These are phyloP conservation scores for Saccostrea cuccullata DNA, from an alignment of 1,140 invertebrate species.

Conservation along the genomic window DNA sequence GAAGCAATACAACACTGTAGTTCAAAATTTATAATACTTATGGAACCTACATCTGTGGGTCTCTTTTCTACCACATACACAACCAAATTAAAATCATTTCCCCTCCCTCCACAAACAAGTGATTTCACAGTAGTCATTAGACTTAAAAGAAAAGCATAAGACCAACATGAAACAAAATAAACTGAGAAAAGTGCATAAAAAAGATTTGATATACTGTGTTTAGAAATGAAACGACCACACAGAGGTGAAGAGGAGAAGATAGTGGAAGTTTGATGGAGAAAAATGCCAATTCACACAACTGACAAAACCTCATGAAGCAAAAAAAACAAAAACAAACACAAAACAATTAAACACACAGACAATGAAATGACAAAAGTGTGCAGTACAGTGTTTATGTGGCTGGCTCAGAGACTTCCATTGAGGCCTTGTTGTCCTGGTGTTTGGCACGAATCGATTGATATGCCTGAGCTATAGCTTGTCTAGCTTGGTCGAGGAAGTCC, in stretches of 20 bases:
- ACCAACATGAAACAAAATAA: background rate
- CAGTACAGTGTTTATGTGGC: background rate
- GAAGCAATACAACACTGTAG: too few species aligned
- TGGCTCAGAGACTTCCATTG: background rate
- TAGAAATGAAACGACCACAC: background rate
- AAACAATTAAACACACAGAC: background rate
- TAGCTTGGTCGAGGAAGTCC: background rate
- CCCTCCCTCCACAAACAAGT: too few species aligned
- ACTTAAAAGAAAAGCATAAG: background rate
- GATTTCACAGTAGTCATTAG: too few species aligned
- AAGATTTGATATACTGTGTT: background rate
- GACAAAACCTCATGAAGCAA: background rate
- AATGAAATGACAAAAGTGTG: background rate
- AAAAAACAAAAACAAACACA: background rate
- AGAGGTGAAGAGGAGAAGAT: background rate
- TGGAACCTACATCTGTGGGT: too few species aligned
- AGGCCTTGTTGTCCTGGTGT: background rate
- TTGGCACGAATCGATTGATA: slow-evolving; percentile 20
- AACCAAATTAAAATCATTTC: too few species aligned
- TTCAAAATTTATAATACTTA: too few species aligned
- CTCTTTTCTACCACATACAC: too few species aligned
- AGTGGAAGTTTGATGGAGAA: background rate
- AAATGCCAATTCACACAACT: background rate
- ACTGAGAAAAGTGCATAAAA: background rate
- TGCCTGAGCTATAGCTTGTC: background rate